Percentiles rank a stretch among this genome's conserved stretches.
These are phyloP conservation scores for Trichechus manatus DNA, from an alignment of 2,113 vertebrate species.

Conservation along the genomic window DNA sequence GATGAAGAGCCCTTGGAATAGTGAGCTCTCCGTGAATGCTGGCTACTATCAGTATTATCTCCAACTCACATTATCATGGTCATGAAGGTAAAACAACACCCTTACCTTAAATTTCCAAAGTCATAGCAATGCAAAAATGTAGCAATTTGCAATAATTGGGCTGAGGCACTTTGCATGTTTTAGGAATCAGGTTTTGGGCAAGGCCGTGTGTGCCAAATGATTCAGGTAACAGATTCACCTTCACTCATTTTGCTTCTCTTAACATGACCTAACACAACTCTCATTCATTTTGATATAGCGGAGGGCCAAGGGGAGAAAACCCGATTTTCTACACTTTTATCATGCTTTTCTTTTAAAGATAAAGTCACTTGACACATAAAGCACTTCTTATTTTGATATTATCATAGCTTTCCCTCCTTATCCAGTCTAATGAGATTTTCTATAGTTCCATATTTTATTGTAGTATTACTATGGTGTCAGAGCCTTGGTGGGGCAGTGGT, in stretches of 20 bases:
- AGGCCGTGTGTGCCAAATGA: background rate
- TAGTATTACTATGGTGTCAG: background rate
- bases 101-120: slow-evolving; percentile 10
- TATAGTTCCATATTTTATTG: background rate
- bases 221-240: background rate
- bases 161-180: background rate
- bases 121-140: background rate
- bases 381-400: slow-evolving; percentile 17
- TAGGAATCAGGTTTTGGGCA: background rate
- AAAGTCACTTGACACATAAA: background rate
- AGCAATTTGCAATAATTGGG: background rate
- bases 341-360: background rate
- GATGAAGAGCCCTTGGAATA: background rate
- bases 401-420: background rate
- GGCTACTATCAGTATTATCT: background rate
- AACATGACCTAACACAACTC: too few relatives aligned
- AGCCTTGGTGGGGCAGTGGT: too few relatives aligned
- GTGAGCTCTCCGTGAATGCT: background rate
- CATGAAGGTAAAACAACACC: background rate
- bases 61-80: background rate
- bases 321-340: background rate
- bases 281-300: background rate
- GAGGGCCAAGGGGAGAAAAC: background rate
- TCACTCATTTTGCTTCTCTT: background rate
- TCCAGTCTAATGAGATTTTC: background rate